Evolutionary conservation across 2,888 invertebrate species (phyloP).

Genomic region (Drosophila longiperda): DNA sequence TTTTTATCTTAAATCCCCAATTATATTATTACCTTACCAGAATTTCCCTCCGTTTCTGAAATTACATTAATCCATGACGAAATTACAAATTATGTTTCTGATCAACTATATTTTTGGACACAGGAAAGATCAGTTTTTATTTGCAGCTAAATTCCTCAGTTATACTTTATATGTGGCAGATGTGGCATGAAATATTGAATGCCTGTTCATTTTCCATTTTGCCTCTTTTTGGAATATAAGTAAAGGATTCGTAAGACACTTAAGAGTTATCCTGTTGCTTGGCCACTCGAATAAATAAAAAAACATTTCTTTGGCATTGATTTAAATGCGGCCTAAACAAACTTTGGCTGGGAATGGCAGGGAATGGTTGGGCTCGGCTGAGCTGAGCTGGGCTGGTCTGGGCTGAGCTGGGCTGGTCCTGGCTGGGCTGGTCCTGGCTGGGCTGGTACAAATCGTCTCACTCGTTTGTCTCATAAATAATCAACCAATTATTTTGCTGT

Average conservation of each 20-base stretch:
- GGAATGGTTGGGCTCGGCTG: conserved; percentile 15
- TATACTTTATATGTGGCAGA: not conserved
- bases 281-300: conserved; percentile 21
- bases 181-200: conserved; percentile 3
- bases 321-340: conserved; percentile 65
- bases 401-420: too few relatives aligned
- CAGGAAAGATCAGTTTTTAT: not conserved
- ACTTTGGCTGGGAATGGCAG: conserved; percentile 48
- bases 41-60: not conserved
- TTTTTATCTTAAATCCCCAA: not conserved
- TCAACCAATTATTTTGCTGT: conserved; percentile 83
- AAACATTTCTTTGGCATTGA: conserved; percentile 52
- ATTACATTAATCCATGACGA: not conserved
- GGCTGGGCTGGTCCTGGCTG: too few relatives aligned
- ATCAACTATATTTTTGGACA: not conserved
- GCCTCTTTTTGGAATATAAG: not conserved
- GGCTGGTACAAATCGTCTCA: conserved; percentile 33
- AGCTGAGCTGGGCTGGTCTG: too few relatives aligned
- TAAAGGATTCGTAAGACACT: conserved; percentile 8
- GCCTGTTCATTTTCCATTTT: not conserved
- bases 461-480: conserved; percentile 78
- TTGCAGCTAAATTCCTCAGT: not conserved
- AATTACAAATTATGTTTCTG: not conserved
- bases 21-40: not conserved
- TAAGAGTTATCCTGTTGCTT: conserved; percentile 18